Evolutionary conservation across 2,888 invertebrate genomes (phyloP).

Genomic region (Tenodera sinensis): DNA sequence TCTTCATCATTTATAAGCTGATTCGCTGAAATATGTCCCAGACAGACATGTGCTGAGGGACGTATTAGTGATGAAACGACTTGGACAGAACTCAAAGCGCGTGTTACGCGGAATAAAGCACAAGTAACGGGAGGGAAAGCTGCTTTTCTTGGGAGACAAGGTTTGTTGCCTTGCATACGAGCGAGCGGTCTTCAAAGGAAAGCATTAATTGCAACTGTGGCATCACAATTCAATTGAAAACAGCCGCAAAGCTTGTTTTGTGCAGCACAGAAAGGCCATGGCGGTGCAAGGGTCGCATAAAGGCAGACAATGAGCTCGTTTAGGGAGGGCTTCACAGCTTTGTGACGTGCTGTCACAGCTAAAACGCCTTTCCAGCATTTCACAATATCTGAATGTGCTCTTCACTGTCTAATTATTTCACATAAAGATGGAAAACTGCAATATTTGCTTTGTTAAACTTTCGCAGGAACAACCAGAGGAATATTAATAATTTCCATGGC

Average conservation of each 20-base stretch:
- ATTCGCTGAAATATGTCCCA: not conserved
- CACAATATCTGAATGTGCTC: not conserved
- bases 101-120: not conserved
- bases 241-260: not conserved
- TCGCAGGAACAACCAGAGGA: too few relatives aligned
- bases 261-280: not conserved
- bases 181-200: not conserved
- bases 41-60: not conserved
- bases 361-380: not conserved
- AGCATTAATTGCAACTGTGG: not conserved
- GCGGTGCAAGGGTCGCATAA: not conserved
- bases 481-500: too few relatives aligned
- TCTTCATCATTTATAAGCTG: not conserved
- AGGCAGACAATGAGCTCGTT: not conserved
- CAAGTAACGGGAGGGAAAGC: not conserved
- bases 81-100: not conserved
- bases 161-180: not conserved
- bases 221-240: not conserved
- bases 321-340: not conserved
- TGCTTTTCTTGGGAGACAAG: not conserved
- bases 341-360: not conserved
- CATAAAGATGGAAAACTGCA: not conserved
- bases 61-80: not conserved
- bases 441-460: too few relatives aligned
- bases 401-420: not conserved